A percentile compares a stretch with the other conserved stretches of the same genome.
Conservation (phyloP, 2,888 invertebrate species). For the Himalopsyche kuldschensis region DNA sequence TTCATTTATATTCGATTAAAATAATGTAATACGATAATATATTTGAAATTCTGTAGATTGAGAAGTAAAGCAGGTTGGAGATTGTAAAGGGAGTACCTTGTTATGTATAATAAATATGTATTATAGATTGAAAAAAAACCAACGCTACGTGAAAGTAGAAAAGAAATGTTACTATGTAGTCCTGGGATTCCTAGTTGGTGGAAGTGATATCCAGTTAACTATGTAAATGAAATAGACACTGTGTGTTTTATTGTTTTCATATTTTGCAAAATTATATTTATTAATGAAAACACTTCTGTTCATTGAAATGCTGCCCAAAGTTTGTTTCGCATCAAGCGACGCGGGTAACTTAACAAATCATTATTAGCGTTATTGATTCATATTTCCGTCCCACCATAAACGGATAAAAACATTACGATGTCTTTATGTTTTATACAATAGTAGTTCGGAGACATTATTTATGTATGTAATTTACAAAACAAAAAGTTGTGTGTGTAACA, state of each 20-base stretch:
- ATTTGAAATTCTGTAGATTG: neutral
- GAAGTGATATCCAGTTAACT: neutral
- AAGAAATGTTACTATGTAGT: neutral
- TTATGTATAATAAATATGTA: neutral
- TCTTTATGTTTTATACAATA: conserved; percentile 26
- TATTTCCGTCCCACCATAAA: conserved; percentile 32
- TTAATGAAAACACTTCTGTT: neutral
- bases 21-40: neutral
- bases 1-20: neutral
- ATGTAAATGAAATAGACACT: neutral
- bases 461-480: conserved; percentile 30
- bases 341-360: neutral
- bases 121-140: neutral
- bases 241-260: neutral
- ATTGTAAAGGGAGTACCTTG: neutral
- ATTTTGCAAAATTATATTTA: neutral
- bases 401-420: conserved; percentile 18
- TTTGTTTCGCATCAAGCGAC: neutral
- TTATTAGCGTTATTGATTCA: conserved; percentile 28
- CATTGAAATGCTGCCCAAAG: neutral
- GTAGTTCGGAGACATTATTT: conserved; percentile 30
- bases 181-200: neutral
- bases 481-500: conserved; percentile 19
- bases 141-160: neutral
- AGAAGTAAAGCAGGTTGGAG: neutral